These are phyloP conservation scores for Barbus barbus DNA, from an alignment of 2,113 vertebrate species.

Conservation along the genomic window DNA sequence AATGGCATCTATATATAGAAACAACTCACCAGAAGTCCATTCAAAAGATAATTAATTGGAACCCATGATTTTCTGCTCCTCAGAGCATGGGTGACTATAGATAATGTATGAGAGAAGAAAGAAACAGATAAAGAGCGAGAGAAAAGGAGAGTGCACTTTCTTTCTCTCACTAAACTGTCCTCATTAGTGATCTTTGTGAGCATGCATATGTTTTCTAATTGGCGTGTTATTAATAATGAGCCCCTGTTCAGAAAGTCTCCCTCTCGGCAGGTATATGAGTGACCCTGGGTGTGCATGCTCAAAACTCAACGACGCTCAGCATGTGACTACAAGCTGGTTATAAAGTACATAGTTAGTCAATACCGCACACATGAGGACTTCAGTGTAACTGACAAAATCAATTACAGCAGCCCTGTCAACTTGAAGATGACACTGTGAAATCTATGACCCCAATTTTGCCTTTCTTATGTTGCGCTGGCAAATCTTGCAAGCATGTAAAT, in stretches of 20 bases:
- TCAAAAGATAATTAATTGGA: background rate
- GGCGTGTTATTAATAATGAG: background rate
- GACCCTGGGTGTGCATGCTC: background rate
- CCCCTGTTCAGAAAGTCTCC: background rate
- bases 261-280: background rate
- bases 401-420: background rate
- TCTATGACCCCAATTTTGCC: background rate
- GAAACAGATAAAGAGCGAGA: background rate
- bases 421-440: slow-evolving; percentile 8
- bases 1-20: background rate
- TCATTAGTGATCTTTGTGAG: background rate
- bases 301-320: background rate
- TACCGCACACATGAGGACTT: background rate
- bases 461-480: background rate
- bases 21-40: background rate
- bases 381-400: slow-evolving; percentile 3
- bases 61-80: background rate
- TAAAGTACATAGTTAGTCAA: slow-evolving; percentile 3
- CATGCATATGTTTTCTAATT: background rate
- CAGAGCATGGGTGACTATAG: background rate
- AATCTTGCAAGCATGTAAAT: no score
- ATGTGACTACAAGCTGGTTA: background rate
- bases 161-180: background rate
- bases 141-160: background rate
- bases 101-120: background rate